Base-by-base conservation (phyloP, 2,888 invertebrate genomes). In the Harpalus rufipes region DNA sequence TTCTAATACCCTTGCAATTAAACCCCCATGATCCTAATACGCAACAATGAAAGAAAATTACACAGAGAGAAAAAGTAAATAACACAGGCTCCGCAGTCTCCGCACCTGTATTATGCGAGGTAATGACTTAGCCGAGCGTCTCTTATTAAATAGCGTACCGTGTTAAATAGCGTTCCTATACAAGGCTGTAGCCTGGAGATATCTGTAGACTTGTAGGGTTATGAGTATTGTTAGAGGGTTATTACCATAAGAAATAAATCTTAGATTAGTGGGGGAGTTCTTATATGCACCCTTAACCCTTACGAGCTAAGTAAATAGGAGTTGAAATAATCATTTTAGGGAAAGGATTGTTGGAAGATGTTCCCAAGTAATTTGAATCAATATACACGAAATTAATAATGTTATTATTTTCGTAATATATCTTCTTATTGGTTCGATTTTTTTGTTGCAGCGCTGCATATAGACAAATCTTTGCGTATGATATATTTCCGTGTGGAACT, bases 11-110 rank as follows among this genome's bases (percentile, higher is more conserved):
- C 65, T 61, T 41, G 84, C 84, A 84, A 84, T 79, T 84, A 78
- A 79, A 84, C 61, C 56, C 65, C 25, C 39, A 84, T 79, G 78
- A 84, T 56, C 78, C 63, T 84, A 74, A 78, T 65, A 78, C 63
- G n/a, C 56, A 65, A 84, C 84, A 84, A 84, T 79, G 63, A 84
- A 84, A 63, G 84, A 83, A 83, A 83, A 83, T 83, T 76, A 61
- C 83, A 68, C 21, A n/a, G 12, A 32, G 51, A 41, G 83, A 74
- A 72, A 83, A 76, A 83, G 72, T 76, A 76, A 76, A 76, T 76
- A 81, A 81, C 68, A 63, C 14, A 58, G 59, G 59, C 14, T 4
- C n/a, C 10, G 16, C 12, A 32, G 25, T 32, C 32, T 21, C 21
- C 8, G 12, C 58, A 25, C 21, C 7, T 12, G 78, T 25, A 78